Evolutionary conservation across 2,888 invertebrate genomes (phyloP), one percentile per base, ranked within the genome.

Genomic region (Xiphydria camelus): DNA sequence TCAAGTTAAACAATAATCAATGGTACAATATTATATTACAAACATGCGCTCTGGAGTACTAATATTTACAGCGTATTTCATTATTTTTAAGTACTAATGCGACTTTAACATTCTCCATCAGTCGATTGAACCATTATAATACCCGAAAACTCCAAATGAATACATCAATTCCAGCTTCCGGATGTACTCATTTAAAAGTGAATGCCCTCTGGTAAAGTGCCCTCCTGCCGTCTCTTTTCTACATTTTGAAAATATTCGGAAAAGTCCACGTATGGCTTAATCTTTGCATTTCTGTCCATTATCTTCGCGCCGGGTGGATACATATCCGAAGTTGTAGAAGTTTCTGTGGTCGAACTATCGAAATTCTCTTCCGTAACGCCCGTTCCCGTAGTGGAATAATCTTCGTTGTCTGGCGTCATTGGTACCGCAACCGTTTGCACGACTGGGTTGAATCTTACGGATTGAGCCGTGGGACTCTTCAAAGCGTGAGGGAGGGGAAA

Each of bases 181-280:
- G n/a, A n/a, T n/a, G n/a, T n/a, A n/a, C n/a, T n/a, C n/a, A n/a
- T n/a, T n/a, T n/a, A 61, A 66, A 80, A 80, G 45, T 78, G 73
- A 59, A 87, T 82, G 64, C 82, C 83, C 51, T 79, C 77, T 1
- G 89, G 88, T 45, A 89, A 66, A 0, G 82, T 84, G 0, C 88
- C 87, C 61, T 84, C 83, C 49, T 77, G 77, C 51, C 81, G 79
- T 2, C 87, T 87, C 51, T 80, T 82, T 25, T 86, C 85, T 0
- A 89, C 82, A 65, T 87, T 88, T 47, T 81, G 80, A 60, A 85
- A 90, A 77, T 88, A 94, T 62, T 86, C 87, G 0, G 85, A 79
- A 73, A 94, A 94, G 73, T 91, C 88, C 0, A 94, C 91, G 68
- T 94, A 94, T 0, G 91, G 83, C 41, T 83, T 83, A 2, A 94